These are phyloP conservation scores for Toxostoma redivivum DNA, from an alignment of 2,113 vertebrate species.

Conservation along the genomic window DNA sequence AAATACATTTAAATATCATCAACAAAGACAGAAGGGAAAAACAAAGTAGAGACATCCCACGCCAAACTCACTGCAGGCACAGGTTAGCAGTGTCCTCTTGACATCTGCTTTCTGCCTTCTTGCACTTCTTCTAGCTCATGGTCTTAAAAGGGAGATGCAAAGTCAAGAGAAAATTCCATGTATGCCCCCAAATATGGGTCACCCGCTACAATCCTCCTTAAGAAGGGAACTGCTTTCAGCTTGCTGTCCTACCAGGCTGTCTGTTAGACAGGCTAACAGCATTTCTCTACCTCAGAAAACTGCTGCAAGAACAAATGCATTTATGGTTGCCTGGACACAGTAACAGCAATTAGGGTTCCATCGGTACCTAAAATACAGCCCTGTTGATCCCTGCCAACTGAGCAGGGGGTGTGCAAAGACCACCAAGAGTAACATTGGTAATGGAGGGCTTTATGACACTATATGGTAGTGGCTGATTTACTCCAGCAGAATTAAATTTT, in stretches of 20 bases:
- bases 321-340: not conserved
- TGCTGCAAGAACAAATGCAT: not conserved
- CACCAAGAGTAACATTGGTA: not conserved
- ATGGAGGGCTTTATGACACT: not conserved
- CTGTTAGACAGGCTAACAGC: not conserved
- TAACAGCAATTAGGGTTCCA: not conserved
- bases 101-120: not conserved
- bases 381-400: not conserved
- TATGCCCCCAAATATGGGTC: not conserved
- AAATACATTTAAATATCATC: conserved; percentile 20
- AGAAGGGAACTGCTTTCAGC: not conserved
- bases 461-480: not conserved
- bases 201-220: not conserved
- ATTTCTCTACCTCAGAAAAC: not conserved
- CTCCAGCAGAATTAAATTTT: not conserved
- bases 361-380: not conserved
- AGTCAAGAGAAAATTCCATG: not conserved
- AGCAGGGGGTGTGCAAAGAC: not conserved
- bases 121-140: not conserved
- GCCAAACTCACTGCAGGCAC: not conserved
- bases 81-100: not conserved
- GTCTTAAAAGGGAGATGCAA: not conserved
- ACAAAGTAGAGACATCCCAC: not conserved
- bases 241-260: not conserved
- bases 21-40: not conserved